These are phyloP conservation scores for Protodeltote pygarga DNA, from an alignment of 2,888 invertebrate genomes.

Conservation along the genomic window DNA sequence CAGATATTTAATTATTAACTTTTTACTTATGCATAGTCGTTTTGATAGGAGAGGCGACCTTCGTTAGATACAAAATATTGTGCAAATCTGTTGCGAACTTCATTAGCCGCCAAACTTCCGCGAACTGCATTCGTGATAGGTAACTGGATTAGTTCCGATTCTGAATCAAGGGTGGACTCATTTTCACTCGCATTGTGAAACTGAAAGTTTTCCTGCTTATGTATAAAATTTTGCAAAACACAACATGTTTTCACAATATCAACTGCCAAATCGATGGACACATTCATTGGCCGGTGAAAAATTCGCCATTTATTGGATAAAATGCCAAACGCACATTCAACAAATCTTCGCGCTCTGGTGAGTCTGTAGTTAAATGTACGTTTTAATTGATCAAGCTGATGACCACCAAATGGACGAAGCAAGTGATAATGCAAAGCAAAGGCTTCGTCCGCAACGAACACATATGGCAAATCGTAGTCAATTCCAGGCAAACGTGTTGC, in stretches of 20 bases:
- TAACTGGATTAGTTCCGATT: constrained; percentile 45
- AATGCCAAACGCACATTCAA: constrained; percentile 49
- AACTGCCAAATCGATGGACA: constrained; percentile 27
- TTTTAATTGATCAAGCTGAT: constrained; percentile 36
- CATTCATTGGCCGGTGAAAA: constrained; percentile 41
- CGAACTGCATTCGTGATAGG: constrained; percentile 44
- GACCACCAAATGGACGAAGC: constrained; percentile 41
- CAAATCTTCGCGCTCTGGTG: constrained; percentile 46
- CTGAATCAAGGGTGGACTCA: constrained; percentile 42
- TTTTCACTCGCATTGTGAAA: constrained; percentile 39
- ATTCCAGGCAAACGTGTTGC: constrained; percentile 33
- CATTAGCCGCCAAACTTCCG: constrained; percentile 45
- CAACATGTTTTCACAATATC: constrained; percentile 35
- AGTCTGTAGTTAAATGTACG: constrained; percentile 43
- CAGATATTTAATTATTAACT: constrained; percentile 33
- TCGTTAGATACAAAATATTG: constrained; percentile 46
- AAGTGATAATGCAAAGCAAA: constrained; percentile 44
- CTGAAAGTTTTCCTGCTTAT: constrained; percentile 18
- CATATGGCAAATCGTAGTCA: constrained; percentile 34
- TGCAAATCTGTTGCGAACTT: constrained; percentile 46
- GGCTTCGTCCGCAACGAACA: constrained; percentile 47
- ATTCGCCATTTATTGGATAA: constrained; percentile 45
- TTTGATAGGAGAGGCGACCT: constrained; percentile 43
- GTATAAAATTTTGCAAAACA: constrained; percentile 33
- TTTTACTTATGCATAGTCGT: constrained; percentile 40